Evolutionary conservation across 2,888 invertebrate species (phyloP).

Genomic region (Zootermopsis nevadensis): DNA sequence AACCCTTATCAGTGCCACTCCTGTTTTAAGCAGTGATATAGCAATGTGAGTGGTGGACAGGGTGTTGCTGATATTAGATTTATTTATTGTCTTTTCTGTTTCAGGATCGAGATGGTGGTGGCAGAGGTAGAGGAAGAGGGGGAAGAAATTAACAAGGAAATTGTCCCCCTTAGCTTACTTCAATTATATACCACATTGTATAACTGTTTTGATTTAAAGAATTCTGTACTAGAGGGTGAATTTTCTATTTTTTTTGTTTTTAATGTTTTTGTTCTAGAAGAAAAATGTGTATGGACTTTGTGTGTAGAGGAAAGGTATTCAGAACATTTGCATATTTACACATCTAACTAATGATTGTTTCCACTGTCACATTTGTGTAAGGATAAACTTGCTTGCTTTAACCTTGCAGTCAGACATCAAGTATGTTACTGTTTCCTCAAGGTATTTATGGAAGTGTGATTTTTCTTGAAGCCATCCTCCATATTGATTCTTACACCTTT

Average conservation of each 20-base stretch:
- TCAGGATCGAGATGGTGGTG: slow-evolving; percentile 51
- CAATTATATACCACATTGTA: slow-evolving; percentile 47
- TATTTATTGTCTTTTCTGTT: slow-evolving; percentile 31
- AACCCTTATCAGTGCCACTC: too few species aligned
- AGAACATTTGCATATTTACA: slow-evolving; percentile 44
- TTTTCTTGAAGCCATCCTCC: neutral
- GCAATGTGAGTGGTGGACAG: too few species aligned
- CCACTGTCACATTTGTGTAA: slow-evolving; percentile 27
- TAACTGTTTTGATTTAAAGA: slow-evolving; percentile 49
- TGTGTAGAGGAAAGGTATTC: slow-evolving; percentile 49
- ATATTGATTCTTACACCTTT: neutral
- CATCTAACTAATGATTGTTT: slow-evolving; percentile 29
- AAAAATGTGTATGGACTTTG: slow-evolving; percentile 49
- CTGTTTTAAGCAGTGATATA: too few species aligned
- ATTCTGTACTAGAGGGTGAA: slow-evolving; percentile 50
- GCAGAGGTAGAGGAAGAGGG: slow-evolving; percentile 52
- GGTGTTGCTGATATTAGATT: too few species aligned
- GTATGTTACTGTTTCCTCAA: neutral
- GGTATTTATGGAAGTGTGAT: neutral
- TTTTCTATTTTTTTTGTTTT: slow-evolving; percentile 45
- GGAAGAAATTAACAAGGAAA: slow-evolving; percentile 51
- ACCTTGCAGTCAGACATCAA: neutral
- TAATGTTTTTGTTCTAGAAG: slow-evolving; percentile 45
- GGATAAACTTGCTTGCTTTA: neutral
- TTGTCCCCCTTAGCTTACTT: slow-evolving; percentile 48